Evolutionary conservation across 2,113 vertebrate species (phyloP), one percentile per base, ranked within the genome.

Genomic region (Neogobius melanostomus): DNA sequence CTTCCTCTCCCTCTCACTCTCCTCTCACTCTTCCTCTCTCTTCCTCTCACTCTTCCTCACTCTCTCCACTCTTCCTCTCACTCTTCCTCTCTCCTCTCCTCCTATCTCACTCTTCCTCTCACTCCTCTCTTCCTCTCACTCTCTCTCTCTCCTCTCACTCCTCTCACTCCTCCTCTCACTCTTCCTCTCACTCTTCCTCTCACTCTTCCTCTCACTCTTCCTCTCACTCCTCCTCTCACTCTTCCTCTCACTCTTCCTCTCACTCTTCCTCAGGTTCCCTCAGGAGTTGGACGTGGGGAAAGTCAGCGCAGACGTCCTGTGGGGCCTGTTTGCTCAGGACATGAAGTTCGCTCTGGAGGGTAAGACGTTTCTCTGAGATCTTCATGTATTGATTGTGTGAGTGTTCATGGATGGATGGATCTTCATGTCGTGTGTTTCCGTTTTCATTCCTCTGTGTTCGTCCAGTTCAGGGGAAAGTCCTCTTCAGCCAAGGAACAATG

Each of bases 301-400:
- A 87, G 96, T 99, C 91, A 99, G 98, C 0, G 94, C 97, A 0
- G 98, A 99, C 79, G 97, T 98, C 77, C 97, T 99, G 95, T 99
- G 98, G 98, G 93, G 84, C 49, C 95, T 98, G 69, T 99, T 99
- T 49, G 94, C 97, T 77, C 98, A 98, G 85, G 98, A 99, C 85
- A 98, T 99, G 95, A 99, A 97, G 82, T 99, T 97, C 0, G 97
- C 97, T 0, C 93, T 99, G 91, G 97, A 98, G 85, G 98, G 98
- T 99, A 84, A 82, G 76, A 62, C 9, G 17, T 6, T 51, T 15
- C 49, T 21, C 53, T 8, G 8, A 57, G 5, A 7, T 9, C 14
- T 54, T 47, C 59, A 0, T 15, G 28, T 49, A 71, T 74, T n/a
- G n/a, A n/a, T n/a, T n/a, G n/a, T n/a, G n/a, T n/a, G n/a, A n/a